Conservation (phyloP, 1,140 invertebrate genomes). For the Eupeodes corollae region DNA sequence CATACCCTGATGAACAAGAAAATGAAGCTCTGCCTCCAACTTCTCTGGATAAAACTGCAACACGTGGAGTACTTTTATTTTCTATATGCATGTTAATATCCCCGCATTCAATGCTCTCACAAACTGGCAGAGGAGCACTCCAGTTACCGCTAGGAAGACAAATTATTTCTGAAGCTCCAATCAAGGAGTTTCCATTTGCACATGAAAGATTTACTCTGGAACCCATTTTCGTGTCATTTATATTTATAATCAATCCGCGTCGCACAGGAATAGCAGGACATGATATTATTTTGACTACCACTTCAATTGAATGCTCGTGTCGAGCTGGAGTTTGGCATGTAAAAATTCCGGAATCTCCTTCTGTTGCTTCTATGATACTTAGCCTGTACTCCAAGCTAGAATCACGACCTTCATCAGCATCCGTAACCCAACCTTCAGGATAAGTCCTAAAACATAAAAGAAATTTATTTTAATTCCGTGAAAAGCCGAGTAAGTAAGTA, state of each 20-base stretch:
- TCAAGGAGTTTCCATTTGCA: constrained; percentile 67
- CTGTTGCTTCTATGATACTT: constrained; percentile 63
- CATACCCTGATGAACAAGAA: constrained; percentile 66
- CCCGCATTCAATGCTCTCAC: constrained; percentile 70
- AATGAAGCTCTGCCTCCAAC: constrained; percentile 68
- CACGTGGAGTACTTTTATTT: constrained; percentile 46
- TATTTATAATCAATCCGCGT: constrained; percentile 57
- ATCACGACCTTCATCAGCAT: constrained; percentile 65
- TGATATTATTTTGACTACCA: constrained; percentile 68
- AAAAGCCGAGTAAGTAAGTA: neutral
- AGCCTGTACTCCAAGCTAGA: constrained; percentile 68
- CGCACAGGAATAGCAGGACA: constrained; percentile 57
- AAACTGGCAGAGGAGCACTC: constrained; percentile 66
- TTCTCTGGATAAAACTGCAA: constrained; percentile 57
- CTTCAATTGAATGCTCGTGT: constrained; percentile 66
- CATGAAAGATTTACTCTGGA: constrained; percentile 63
- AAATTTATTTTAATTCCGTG: too few species aligned
- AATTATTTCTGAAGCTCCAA: constrained; percentile 56
- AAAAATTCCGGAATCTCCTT: constrained; percentile 69
- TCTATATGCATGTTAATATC: constrained; percentile 45
- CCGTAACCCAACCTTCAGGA: constrained; percentile 70
- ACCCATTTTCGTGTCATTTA: constrained; percentile 59
- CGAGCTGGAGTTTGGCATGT: constrained; percentile 70
- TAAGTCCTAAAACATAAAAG: constrained; percentile 47
- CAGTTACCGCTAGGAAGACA: constrained; percentile 75